Evolutionary conservation across 2,797 vertebrate genomes (phyloP), one percentile per base, ranked within the genome.

Genomic region (Karalla daura): DNA sequence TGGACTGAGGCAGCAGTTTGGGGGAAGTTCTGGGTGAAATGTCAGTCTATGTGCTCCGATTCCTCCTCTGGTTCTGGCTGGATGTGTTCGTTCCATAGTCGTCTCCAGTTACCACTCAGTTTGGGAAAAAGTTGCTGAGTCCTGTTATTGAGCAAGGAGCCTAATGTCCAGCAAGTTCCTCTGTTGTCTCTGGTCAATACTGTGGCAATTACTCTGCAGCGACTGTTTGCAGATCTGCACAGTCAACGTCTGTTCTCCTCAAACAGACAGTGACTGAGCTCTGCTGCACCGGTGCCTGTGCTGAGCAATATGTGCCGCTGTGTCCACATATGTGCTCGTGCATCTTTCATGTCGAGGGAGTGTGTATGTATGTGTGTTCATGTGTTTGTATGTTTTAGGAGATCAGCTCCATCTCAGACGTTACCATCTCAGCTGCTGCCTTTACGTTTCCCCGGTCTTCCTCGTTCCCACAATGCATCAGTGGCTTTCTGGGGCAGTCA

Each of bases 161-260:
- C n/a, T n/a, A n/a, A 6, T 1, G 47, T 40, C 51, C 45, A 17
- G 41, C 44, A 1, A 15, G 53, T 52, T n/a, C n/a, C 50, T n/a
- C 45, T 36, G 32, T 49, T 45, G n/a, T n/a, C n/a, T n/a, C n/a
- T 30, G 33, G 66, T 74, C 74, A 72, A 52, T 67, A 63, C 0
- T 58, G 60, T 50, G 52, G 70, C 52, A 32, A 77, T 60, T 47
- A 41, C 7, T 0, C 25, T 30, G 47, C 36, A 25, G 0, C 44
- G 45, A 65, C 24, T 49, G 52, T 65, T 62, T 63, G 54, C 67
- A 63, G 71, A 75, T 52, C 66, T 20, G 63, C 66, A 61, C 62
- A 68, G 64, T 50, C 33, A 28, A 17, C 2, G 55, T 47, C 67
- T 64, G 60, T 51, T 55, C 45, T 41, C 27, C 18, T 50, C 46